A percentile compares a stretch with the other conserved stretches of the same genome.
phyloP scores from a whole-genome alignment of 1,140 invertebrate genomes.

The Drosophila erecta region DNA sequence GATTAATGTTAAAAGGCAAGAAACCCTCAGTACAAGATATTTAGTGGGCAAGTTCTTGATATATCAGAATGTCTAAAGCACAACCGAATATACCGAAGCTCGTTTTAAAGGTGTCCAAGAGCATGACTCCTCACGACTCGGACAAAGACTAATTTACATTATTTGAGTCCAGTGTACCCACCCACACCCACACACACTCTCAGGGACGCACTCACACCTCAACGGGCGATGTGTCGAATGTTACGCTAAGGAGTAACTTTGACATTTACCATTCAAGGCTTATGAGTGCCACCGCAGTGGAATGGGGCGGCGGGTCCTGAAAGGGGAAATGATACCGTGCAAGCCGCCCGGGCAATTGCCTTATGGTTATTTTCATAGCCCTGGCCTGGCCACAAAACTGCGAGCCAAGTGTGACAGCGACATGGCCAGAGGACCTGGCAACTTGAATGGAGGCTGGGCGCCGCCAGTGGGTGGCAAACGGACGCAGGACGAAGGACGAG shows the following conservation, averaged over 20 bases:
- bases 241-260: conserved; percentile 83
- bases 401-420: conserved; percentile 77
- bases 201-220: conserved; percentile 59
- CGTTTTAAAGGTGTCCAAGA: too few relatives aligned
- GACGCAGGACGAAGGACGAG: conserved; percentile 31
- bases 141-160: too few relatives aligned
- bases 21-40: too few relatives aligned
- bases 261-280: conserved; percentile 83
- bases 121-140: too few relatives aligned
- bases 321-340: conserved; percentile 36
- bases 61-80: too few relatives aligned
- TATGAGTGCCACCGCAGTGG: conserved; percentile 71
- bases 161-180: conserved; percentile 9
- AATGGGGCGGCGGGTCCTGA: not conserved
- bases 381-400: conserved; percentile 79
- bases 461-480: conserved; percentile 38
- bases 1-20: not conserved
- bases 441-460: conserved; percentile 30
- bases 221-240: conserved; percentile 80
- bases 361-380: conserved; percentile 83
- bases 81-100: too few relatives aligned
- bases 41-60: too few relatives aligned
- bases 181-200: conserved; percentile 8
- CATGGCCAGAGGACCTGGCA: conserved; percentile 26
- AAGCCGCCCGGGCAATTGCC: conserved; percentile 76